Percentiles rank a stretch among this genome's conserved stretches.
phyloP scores from a whole-genome alignment of 2,888 invertebrate genomes.

The Nephrotoma flavescens region DNA sequence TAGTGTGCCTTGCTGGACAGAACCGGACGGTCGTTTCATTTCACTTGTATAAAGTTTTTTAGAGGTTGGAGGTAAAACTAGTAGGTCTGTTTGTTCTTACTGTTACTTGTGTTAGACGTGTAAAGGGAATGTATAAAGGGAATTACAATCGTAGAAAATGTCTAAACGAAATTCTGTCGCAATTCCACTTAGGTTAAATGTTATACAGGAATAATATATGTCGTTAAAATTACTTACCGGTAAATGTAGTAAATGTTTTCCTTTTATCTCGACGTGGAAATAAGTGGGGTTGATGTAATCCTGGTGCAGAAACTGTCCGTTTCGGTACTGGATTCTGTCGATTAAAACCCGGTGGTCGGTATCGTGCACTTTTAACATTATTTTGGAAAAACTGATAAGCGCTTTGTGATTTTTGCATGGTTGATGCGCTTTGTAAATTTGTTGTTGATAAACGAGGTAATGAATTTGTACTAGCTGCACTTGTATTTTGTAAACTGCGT shows the following conservation, averaged over 20 bases:
- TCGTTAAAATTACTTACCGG: background rate
- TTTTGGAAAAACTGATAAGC: conserved; percentile 42
- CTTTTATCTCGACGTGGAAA: conserved; percentile 44
- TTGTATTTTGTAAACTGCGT: conserved; percentile 41
- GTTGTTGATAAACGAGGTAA: conserved; percentile 57
- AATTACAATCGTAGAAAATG: too few species aligned
- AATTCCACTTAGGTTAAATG: too few species aligned
- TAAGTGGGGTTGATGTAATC: conserved; percentile 49
- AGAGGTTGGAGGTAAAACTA: too few species aligned
- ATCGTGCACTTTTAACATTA: conserved; percentile 72
- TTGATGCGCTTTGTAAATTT: conserved; percentile 23
- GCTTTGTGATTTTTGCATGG: conserved; percentile 48
- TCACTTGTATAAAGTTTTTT: too few species aligned
- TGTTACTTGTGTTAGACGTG: too few species aligned
- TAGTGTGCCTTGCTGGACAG: too few species aligned
- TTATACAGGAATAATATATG: too few species aligned
- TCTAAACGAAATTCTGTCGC: too few species aligned
- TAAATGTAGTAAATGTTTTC: conserved; percentile 8
- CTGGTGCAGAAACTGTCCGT: conserved; percentile 59
- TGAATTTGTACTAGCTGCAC: conserved; percentile 52
- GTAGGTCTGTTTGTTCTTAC: too few species aligned
- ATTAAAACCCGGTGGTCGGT: conserved; percentile 69
- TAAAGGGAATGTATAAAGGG: too few species aligned
- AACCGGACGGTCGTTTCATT: too few species aligned
- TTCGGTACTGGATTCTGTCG: conserved; percentile 46